These are phyloP conservation scores for rat (Rattus norvegicus) DNA, from an alignment of 2,113 vertebrate species.

Conservation along the genomic window GRCr8 NC_086019.1:235938001-235938500, in stretches of 20 bases:
- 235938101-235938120: constrained; percentile 24
- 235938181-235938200: constrained; percentile 49
- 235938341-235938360: background rate
- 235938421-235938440: background rate
- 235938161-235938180: constrained; percentile 11
- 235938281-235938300: background rate
- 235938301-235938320: background rate
- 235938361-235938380: constrained; percentile 34
- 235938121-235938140: background rate
- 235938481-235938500: background rate
- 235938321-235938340: background rate
- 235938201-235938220: background rate
- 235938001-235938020: background rate
- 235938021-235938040: constrained; percentile 42
- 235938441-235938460: background rate
- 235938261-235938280: background rate
- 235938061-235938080: constrained; percentile 43
- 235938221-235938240: background rate
- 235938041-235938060: constrained; percentile 39
- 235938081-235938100: constrained; percentile 28
- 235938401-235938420: background rate
- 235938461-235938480: background rate
- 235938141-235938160: constrained; percentile 12
- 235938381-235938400: background rate
- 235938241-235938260: background rate